These are phyloP conservation scores for Syrrhaptes paradoxus DNA, from an alignment of 2,113 vertebrate genomes.

Conservation along the genomic window DNA sequence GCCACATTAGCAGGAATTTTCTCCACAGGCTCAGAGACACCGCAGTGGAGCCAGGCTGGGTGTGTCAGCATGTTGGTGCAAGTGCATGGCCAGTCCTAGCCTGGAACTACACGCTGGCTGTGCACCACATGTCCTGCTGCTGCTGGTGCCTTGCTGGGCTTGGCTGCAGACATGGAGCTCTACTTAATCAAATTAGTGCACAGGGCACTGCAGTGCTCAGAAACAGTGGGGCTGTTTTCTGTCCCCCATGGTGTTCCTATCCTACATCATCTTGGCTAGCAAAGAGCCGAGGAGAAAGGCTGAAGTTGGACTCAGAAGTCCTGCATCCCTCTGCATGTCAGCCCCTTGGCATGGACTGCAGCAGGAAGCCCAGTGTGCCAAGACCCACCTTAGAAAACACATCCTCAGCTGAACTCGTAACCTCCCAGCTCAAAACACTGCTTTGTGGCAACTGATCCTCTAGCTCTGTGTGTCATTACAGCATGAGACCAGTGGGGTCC, in stretches of 20 bases:
- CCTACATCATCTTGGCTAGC: background rate
- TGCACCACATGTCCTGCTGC: background rate
- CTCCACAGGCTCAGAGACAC: background rate
- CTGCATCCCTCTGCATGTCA: rapidly evolving
- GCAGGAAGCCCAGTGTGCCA: background rate
- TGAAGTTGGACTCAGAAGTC: background rate
- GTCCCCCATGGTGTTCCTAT: background rate
- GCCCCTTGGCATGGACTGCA: background rate
- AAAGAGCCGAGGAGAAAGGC: background rate
- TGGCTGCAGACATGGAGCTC: background rate
- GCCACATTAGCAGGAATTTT: background rate
- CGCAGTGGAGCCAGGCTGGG: background rate
- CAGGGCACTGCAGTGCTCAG: background rate
- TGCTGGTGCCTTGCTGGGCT: background rate
- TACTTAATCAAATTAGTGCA: background rate
- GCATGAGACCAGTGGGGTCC: background rate
- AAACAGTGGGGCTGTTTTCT: background rate
- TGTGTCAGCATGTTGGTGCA: background rate
- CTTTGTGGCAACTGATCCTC: background rate
- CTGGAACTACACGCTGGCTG: background rate
- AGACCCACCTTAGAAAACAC: background rate
- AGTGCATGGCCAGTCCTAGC: background rate
- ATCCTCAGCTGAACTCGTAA: background rate
- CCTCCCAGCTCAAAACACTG: background rate
- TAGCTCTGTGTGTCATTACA: background rate